Evolutionary conservation across 2,888 invertebrate genomes (phyloP), one percentile per base, ranked within the genome.

Genomic region (Lepidonotus clava): DNA sequence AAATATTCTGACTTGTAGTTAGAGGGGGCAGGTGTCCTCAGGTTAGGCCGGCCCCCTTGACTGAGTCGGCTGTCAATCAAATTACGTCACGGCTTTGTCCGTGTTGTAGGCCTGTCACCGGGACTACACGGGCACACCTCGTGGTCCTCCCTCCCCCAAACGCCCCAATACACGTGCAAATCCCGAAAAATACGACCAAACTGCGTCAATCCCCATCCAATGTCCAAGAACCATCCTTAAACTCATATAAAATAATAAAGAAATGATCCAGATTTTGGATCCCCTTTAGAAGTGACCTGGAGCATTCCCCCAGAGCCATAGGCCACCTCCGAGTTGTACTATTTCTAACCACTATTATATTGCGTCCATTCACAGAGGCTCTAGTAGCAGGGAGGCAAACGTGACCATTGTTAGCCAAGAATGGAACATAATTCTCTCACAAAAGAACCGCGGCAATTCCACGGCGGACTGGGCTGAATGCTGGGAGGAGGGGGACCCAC

Each of bases 351-450:
- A 61, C 61, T 61, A 61, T 61, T 61, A 61, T 61, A 61, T 24
- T 28, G n/a, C 61, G 11, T 61, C 61, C 61, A 61, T 61, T 61
- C 61, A 61, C 11, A n/a, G 11, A 24, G n/a, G 14, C 76, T 76
- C 34, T 34, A 76, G 76, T 76, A 24, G 76, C 40, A 38, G 76
- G 36, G 38, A 76, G n/a, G 76, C 40, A 76, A 76, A 76, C 76
- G 38, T 76, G 61, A 34, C 76, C 76, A 76, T 80, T 80, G 80
- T 80, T 40, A 41, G 24, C 6, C 46, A 80, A 80, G 80, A 80
- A 80, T 80, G 41, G 46, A 14, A 46, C 80, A 46, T 80, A 80
- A 80, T 80, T 80, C 80, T 80, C 46, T 21, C 46, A 80, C 80
- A 80, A 80, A 80, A 28, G 51, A 6, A 46, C 80, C 14, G 28